Percentiles rank a stretch among this genome's conserved stretches.
These are phyloP conservation scores for Cairina moschata DNA, from an alignment of 2,113 vertebrate genomes.

Conservation along the genomic window DNA sequence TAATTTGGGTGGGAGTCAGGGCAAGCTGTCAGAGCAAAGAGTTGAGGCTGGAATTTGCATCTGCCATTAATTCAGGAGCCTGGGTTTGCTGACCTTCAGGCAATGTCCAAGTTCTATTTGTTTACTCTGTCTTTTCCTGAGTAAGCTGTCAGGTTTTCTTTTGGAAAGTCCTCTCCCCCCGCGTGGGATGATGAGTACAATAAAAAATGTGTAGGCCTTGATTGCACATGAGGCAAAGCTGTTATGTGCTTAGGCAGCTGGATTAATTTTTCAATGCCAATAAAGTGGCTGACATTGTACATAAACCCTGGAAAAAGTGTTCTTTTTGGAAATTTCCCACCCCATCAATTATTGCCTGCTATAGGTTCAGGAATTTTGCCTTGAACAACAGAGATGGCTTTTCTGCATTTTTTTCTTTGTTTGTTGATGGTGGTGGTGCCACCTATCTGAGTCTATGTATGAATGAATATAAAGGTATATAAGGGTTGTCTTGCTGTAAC, in stretches of 20 bases:
- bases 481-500: background rate
- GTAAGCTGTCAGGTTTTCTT: conserved; percentile 51
- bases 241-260: background rate
- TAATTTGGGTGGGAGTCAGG: background rate
- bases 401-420: background rate
- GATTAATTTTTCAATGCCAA: conserved; percentile 59
- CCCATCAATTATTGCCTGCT: conserved; percentile 21
- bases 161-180: background rate
- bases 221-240: background rate
- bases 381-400: background rate
- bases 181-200: background rate
- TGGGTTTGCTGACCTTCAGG: conserved; percentile 37
- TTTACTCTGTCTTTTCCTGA: conserved; percentile 36
- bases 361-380: conserved; percentile 33
- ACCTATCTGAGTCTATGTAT: background rate
- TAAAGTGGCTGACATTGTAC: background rate
- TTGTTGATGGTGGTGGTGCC: background rate
- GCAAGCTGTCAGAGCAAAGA: conserved; percentile 13
- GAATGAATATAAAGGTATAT: background rate
- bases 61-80: conserved; percentile 11
- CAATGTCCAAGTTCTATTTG: background rate
- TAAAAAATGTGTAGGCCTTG: conserved; percentile 37
- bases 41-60: conserved; percentile 47
- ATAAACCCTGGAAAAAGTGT: background rate
- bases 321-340: conserved; percentile 19